Base-by-base conservation (phyloP, 2,113 vertebrate species). In the crab-eating macaque (Macaca fascicularis) region DNA sequence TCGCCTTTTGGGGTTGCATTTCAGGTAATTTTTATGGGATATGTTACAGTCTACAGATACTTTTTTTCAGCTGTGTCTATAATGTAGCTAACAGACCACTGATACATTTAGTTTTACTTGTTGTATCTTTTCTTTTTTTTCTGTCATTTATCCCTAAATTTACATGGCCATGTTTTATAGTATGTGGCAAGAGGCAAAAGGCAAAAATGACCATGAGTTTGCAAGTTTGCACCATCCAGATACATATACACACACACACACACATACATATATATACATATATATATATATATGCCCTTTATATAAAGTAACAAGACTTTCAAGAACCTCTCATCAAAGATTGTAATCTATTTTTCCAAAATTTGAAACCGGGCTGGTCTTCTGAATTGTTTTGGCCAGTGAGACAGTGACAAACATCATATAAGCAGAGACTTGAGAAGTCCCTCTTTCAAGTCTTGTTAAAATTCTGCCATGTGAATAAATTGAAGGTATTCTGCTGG, bases 231-330 rank as follows among this genome's bases (percentile, higher is more conserved):
- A 7, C 43, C 43, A 8, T 32, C 27, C 25, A 43, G 40, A 27
- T 40, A 52, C 27, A 50, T 0, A 50, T 0, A 16, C 0, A 52
- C 3, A 52, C 14, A 52, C 13, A 50, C 8, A 45, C 45, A 50
- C 13, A 50, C 1, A 50, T 0, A 52, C 0, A 52, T 0, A 52
- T 0, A 13, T 50, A 50, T 14, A 52, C 5, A 52, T 1, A 52
- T 0, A 52, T 52, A 52, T 55, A 55, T 55, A 55, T 55, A 55
- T 19, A 55, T 55, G 52, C 17, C 13, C 48, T 50, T 50, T 50
- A 50, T 50, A 14, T 50, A 50, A 50, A 50, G 35, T 40, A 11
- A 52, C 27, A 76, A 17, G 25, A 81, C 8, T 13, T 32, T 52
- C 25, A 82, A 74, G 40, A 72, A 40, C 8, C 32, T 80, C 50